Evolutionary conservation across 2,888 invertebrate species (phyloP).

Genomic region (Sabellastarte sp.): DNA sequence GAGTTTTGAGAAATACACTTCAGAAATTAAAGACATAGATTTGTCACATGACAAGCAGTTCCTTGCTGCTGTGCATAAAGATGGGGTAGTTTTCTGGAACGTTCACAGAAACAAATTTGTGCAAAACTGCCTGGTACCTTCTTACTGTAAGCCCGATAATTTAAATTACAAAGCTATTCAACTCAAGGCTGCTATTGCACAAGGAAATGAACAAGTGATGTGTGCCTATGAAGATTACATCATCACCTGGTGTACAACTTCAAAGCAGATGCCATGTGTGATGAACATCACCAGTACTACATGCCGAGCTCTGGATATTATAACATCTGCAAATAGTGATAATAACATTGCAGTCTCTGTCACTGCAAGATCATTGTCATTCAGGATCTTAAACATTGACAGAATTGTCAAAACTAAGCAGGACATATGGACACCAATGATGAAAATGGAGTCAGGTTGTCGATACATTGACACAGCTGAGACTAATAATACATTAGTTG

Average conservation of each 20-base stretch:
- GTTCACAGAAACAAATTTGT: background rate
- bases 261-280: background rate
- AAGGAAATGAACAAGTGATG: background rate
- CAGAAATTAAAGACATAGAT: background rate
- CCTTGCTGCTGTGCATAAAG: background rate
- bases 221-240: constrained; percentile 9
- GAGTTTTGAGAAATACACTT: background rate
- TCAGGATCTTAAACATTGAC: background rate
- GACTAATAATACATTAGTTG: background rate
- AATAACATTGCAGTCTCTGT: background rate
- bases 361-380: background rate
- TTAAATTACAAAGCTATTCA: background rate
- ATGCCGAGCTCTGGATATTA: background rate
- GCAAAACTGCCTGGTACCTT: constrained; percentile 1
- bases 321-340: background rate
- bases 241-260: constrained; percentile 4
- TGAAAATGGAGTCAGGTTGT: background rate
- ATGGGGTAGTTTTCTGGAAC: constrained; percentile 6
- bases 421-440: background rate
- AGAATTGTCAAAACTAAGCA: too few species aligned
- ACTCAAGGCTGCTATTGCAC: background rate
- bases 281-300: background rate
- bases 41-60: background rate
- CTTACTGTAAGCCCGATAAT: background rate
- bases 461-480: background rate